Conservation (phyloP, 2,888 invertebrate genomes). For the Chrysodeixis includens region DNA sequence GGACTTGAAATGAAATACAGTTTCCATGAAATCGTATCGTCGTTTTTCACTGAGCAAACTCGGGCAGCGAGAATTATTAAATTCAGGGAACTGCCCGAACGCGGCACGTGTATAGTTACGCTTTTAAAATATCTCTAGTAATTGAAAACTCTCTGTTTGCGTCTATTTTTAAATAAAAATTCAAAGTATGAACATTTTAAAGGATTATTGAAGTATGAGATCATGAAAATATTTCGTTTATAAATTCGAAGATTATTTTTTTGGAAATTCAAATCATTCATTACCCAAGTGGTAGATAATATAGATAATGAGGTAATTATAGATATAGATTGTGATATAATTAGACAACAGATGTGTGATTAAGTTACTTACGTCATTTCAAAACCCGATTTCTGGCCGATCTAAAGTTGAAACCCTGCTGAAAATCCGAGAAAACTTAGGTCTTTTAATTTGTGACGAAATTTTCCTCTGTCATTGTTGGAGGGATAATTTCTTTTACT, state of each 20-base stretch:
- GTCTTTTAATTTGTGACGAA: conserved; percentile 16
- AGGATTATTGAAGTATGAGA: neutral
- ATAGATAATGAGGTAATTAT: too few relatives aligned
- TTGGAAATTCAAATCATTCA: too few relatives aligned
- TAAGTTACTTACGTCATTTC: too few relatives aligned
- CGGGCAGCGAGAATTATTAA: conserved; percentile 23
- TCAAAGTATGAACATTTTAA: neutral
- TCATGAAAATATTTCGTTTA: too few relatives aligned
- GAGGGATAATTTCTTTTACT: conserved; percentile 41
- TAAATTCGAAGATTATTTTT: too few relatives aligned
- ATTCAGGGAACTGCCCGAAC: conserved; percentile 30
- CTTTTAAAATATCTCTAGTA: conserved; percentile 8
- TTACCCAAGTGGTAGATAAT: too few relatives aligned
- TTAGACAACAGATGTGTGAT: too few relatives aligned
- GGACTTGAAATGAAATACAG: neutral
- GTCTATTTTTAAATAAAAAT: neutral
- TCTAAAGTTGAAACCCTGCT: neutral
- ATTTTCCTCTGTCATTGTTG: conserved; percentile 9
- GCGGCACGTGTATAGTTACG: conserved; percentile 25
- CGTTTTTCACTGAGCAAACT: conserved; percentile 23
- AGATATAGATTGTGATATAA: too few relatives aligned
- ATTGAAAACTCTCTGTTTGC: neutral
- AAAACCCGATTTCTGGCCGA: neutral
- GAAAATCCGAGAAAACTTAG: conserved; percentile 13
- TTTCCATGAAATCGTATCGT: neutral